Evolutionary conservation across 1,140 invertebrate species (phyloP).

Genomic region (Brachionus rotundiformis): DNA sequence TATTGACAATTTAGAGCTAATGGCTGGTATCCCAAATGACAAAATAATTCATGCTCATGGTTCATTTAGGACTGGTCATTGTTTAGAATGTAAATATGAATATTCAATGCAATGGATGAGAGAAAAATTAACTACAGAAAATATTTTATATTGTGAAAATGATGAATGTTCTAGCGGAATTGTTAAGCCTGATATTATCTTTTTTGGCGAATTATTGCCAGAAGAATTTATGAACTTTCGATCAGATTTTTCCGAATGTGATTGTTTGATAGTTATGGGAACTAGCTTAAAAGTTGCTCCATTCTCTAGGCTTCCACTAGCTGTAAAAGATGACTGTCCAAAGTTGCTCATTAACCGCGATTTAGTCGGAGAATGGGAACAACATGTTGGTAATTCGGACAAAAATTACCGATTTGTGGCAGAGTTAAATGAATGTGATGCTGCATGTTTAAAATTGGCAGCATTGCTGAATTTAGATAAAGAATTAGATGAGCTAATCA

Average conservation of each 20-base stretch:
- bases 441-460: not conserved
- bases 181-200: conserved; percentile 73
- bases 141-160: conserved; percentile 27
- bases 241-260: conserved; percentile 80
- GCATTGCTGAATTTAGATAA: conserved; percentile 1
- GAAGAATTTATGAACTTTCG: conserved; percentile 70
- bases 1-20: conserved; percentile 64
- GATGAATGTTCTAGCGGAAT: conserved; percentile 5
- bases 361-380: conserved; percentile 22
- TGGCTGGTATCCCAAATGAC: conserved; percentile 76
- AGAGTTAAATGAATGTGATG: conserved; percentile 22
- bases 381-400: not conserved
- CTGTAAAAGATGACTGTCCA: not conserved
- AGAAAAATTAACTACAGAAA: not conserved
- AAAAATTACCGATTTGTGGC: not conserved
- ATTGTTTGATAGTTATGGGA: conserved; percentile 89
- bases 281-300: conserved; percentile 91
- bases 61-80: conserved; percentile 84
- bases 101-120: conserved; percentile 78
- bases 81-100: conserved; percentile 74
- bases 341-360: conserved; percentile 38
- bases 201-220: conserved; percentile 87
- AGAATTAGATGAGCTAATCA: not conserved
- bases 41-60: conserved; percentile 91
- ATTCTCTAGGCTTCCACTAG: conserved; percentile 67